These are phyloP conservation scores for Thymelicus sylvestris DNA, from an alignment of 2,888 invertebrate species.

Conservation along the genomic window DNA sequence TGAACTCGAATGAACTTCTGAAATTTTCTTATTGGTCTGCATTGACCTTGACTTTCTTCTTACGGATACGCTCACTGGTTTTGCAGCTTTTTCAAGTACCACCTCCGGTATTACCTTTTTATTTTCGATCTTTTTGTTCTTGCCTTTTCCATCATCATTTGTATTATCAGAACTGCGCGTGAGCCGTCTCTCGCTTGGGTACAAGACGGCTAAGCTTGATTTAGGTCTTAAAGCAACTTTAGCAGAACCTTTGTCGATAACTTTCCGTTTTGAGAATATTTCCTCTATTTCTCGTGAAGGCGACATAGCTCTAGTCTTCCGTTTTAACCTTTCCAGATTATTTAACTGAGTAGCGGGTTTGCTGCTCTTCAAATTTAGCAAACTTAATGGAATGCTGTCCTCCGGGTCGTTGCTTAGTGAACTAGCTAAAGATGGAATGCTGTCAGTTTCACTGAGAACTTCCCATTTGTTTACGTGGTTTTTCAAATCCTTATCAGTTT, in stretches of 20 bases:
- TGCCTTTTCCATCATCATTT: constrained; percentile 62
- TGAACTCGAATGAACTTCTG: constrained; percentile 74
- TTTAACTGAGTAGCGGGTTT: constrained; percentile 64
- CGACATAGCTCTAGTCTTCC: constrained; percentile 83
- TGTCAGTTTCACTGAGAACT: constrained; percentile 85
- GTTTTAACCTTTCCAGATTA: constrained; percentile 76
- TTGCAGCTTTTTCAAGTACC: constrained; percentile 54
- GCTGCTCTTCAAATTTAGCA: constrained; percentile 73
- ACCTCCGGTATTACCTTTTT: constrained; percentile 56
- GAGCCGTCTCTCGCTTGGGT: constrained; percentile 70
- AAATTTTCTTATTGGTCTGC: constrained; percentile 65
- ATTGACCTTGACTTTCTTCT: constrained; percentile 77
- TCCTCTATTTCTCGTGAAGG: constrained; percentile 86
- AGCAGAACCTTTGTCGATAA: constrained; percentile 60
- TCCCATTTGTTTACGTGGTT: constrained; percentile 83
- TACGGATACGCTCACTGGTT: constrained; percentile 61
- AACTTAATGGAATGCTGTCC: constrained; percentile 83
- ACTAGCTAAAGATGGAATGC: constrained; percentile 80
- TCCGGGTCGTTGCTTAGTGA: constrained; percentile 83
- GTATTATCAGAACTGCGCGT: constrained; percentile 73
- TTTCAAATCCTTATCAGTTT: constrained; percentile 70
- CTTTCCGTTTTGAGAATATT: constrained; percentile 76
- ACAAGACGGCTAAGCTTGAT: constrained; percentile 75
- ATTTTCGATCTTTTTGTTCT: constrained; percentile 59
- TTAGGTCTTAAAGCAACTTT: constrained; percentile 73